These are phyloP conservation scores for Garrulus glandarius DNA, from an alignment of 2,797 vertebrate species.

Conservation along the genomic window DNA sequence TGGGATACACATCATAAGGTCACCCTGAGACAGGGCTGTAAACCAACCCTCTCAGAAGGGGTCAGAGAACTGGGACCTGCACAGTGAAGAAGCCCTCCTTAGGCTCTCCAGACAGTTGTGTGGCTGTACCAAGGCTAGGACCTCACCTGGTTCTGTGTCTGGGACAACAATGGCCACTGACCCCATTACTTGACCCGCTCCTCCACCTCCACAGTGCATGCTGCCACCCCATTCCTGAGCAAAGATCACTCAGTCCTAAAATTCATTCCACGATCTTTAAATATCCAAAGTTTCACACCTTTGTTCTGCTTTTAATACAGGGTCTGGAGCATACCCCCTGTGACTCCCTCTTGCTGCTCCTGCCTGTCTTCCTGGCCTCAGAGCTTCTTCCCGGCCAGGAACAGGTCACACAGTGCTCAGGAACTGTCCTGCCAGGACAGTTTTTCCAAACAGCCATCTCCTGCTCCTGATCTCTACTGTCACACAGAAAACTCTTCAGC, in stretches of 20 bases:
- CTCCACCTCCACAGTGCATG: neutral
- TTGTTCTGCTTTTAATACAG: neutral
- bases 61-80: neutral
- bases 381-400: neutral
- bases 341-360: neutral
- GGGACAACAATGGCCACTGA: accelerated
- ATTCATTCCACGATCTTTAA: neutral
- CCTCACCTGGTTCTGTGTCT: neutral
- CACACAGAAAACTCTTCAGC: neutral
- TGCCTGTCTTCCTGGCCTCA: neutral
- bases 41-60: neutral
- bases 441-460: neutral
- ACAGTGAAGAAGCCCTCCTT: neutral
- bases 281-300: neutral
- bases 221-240: neutral
- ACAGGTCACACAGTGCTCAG: neutral
- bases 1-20: too few species aligned
- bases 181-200: accelerated
- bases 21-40: too few species aligned
- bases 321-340: neutral
- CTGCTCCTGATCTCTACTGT: neutral
- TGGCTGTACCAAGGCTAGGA: neutral
- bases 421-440: neutral
- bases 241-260: neutral
- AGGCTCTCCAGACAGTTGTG: accelerated